Percentiles rank a stretch among this genome's conserved stretches.
Evolutionary conservation across 1,140 invertebrate genomes (phyloP).

Genomic region (Panagrolaimus sp.): DNA sequence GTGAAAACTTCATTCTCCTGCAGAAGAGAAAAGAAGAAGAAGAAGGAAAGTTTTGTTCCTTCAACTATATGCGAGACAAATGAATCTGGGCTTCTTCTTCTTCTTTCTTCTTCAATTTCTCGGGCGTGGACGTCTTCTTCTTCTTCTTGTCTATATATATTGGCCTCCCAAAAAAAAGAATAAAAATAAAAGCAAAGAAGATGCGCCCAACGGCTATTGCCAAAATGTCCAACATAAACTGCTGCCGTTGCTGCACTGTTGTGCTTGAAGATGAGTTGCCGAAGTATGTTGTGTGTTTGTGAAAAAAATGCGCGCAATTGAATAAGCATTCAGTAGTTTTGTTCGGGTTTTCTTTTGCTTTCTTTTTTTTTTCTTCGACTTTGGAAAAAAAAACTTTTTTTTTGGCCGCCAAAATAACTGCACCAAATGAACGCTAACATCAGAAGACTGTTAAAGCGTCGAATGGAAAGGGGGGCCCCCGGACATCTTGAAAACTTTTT

Average conservation of each 20-base stretch:
- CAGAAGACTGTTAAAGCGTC: constrained; percentile 11
- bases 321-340: constrained; percentile 19
- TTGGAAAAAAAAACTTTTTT: constrained; percentile 11
- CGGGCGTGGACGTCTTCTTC: neutral
- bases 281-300: constrained; percentile 18
- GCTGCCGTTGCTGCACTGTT: neutral
- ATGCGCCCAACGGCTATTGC: constrained; percentile 15
- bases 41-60: constrained; percentile 14
- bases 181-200: neutral
- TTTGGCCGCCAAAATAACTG: neutral
- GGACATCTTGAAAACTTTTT: too few species aligned
- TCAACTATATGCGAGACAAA: constrained; percentile 16
- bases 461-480: too few species aligned
- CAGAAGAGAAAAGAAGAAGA: too few species aligned
- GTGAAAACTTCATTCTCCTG: constrained; percentile 14
- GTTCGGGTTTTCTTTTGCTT: neutral
- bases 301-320: constrained; percentile 15
- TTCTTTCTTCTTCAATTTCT: neutral
- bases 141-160: constrained; percentile 7
- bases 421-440: neutral
- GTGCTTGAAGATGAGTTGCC: constrained; percentile 4
- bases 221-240: constrained; percentile 10
- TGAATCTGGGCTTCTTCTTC: constrained; percentile 3
- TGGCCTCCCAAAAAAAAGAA: neutral
- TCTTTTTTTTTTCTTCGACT: constrained; percentile 3